Percentiles rank a stretch among this genome's conserved stretches.
These are phyloP conservation scores for Noctuana brunneofusca DNA, from an alignment of 2,888 invertebrate genomes.

Conservation along the genomic window DNA sequence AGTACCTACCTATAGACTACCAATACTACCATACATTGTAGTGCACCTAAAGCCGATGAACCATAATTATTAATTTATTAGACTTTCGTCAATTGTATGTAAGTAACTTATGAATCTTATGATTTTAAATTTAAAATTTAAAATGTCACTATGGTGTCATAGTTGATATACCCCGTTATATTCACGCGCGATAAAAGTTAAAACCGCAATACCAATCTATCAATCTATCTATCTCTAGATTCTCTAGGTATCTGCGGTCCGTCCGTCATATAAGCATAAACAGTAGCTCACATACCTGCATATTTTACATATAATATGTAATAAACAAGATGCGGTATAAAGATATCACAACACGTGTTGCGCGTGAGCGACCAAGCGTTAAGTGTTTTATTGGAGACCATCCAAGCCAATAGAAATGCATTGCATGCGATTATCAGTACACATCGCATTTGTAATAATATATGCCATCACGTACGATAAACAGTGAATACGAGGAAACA, in stretches of 20 bases:
- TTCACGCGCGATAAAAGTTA: not conserved
- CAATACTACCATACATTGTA: too few species aligned
- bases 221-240: too few species aligned
- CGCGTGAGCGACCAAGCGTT: slow-evolving; percentile 52
- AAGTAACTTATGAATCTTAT: too few species aligned
- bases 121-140: too few species aligned
- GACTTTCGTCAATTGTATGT: too few species aligned
- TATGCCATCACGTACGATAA: slow-evolving; percentile 9
- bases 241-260: slow-evolving; percentile 10
- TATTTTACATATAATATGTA: not conserved
- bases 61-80: too few species aligned
- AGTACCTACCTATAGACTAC: too few species aligned
- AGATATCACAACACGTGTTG: slow-evolving; percentile 43
- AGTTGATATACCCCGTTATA: too few species aligned
- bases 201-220: slow-evolving; percentile 1
- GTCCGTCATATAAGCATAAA: slow-evolving; percentile 5
- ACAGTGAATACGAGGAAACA: not conserved
- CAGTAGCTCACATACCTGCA: slow-evolving; percentile 16
- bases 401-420: slow-evolving; percentile 15
- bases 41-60: too few species aligned
- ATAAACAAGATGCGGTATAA: slow-evolving; percentile 20
- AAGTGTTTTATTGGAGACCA: slow-evolving; percentile 51
- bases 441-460: slow-evolving; percentile 9
- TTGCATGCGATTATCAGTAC: slow-evolving; percentile 11
- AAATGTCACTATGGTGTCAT: too few species aligned